A percentile compares a stretch with the other conserved stretches of the same genome.
These are phyloP conservation scores for Odontothrips loti DNA, from an alignment of 2,888 invertebrate species.

Conservation along the genomic window DNA sequence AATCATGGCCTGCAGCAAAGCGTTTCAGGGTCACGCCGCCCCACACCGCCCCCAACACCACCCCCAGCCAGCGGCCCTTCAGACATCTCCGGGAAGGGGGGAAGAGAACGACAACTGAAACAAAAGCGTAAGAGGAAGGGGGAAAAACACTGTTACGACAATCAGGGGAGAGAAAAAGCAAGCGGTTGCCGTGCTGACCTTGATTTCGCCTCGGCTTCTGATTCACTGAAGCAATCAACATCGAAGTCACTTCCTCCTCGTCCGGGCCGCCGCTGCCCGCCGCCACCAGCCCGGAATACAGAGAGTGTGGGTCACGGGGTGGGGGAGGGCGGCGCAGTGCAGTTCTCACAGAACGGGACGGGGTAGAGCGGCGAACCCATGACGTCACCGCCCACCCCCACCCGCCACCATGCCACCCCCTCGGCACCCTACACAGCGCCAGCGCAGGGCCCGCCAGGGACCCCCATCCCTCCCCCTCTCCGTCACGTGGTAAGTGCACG, in stretches of 20 bases:
- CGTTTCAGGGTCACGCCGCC: too few species aligned
- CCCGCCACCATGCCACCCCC: too few species aligned
- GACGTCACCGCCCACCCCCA: too few species aligned
- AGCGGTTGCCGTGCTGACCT: background rate
- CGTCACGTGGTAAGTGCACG: too few species aligned
- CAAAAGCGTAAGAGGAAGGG: background rate
- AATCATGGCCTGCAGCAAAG: too few species aligned
- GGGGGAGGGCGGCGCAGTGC: background rate
- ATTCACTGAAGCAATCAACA: slow-evolving; percentile 12
- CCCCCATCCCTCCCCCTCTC: too few species aligned
- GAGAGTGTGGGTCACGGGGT: background rate
- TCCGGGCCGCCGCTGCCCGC: background rate
- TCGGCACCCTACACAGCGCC: too few species aligned
- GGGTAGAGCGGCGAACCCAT: background rate
- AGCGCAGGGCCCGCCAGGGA: too few species aligned
- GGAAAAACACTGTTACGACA: background rate
- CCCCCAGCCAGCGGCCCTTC: too few species aligned
- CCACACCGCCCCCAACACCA: too few species aligned
- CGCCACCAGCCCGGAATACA: background rate
- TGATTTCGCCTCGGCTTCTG: background rate
- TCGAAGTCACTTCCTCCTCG: slow-evolving; percentile 8
- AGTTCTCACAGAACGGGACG: background rate
- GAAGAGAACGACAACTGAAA: background rate
- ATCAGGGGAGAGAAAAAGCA: background rate
- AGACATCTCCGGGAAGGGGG: too few species aligned